phyloP scores from a whole-genome alignment of 2,888 invertebrate species.

The Aspidiotus destructor region DNA sequence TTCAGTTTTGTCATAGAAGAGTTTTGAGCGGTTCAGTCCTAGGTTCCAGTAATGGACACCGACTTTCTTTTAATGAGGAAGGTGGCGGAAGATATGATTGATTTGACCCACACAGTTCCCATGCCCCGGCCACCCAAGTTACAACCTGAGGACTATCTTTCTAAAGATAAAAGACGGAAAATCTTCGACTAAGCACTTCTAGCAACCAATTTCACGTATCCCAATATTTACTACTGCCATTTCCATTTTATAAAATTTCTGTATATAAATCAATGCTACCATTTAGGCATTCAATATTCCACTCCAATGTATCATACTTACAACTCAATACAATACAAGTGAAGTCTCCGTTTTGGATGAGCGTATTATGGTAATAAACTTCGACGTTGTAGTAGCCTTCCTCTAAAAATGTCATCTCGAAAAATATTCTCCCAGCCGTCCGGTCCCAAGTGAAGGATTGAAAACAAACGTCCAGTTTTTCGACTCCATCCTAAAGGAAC shows the following conservation, averaged over 20 bases:
- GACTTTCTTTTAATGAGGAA: too few relatives aligned
- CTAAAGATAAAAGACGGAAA: too few relatives aligned
- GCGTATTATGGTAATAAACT: slow-evolving; percentile 62
- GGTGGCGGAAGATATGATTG: too few relatives aligned
- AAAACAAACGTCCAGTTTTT: slow-evolving; percentile 35
- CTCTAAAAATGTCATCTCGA: slow-evolving; percentile 65
- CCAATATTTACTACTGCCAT: neutral
- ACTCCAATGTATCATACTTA: slow-evolving; percentile 45
- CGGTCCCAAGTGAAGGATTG: slow-evolving; percentile 47
- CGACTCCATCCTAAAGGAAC: slow-evolving; percentile 26
- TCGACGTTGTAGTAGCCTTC: slow-evolving; percentile 75
- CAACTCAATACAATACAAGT: slow-evolving; percentile 83
- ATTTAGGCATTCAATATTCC: neutral
- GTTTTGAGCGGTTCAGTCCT: too few relatives aligned
- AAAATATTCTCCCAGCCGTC: slow-evolving; percentile 64
- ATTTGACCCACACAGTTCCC: too few relatives aligned
- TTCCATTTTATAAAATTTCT: neutral
- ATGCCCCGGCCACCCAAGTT: too few relatives aligned
- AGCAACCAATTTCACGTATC: too few relatives aligned
- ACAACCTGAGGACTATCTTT: too few relatives aligned
- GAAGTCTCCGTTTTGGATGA: slow-evolving; percentile 79
- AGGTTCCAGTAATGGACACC: too few relatives aligned
- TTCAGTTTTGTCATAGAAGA: too few relatives aligned
- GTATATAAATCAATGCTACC: neutral
- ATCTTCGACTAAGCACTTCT: too few relatives aligned